These are phyloP conservation scores for Rhagoletis zephyria DNA, from an alignment of 1,140 invertebrate genomes.

Conservation along the genomic window DNA sequence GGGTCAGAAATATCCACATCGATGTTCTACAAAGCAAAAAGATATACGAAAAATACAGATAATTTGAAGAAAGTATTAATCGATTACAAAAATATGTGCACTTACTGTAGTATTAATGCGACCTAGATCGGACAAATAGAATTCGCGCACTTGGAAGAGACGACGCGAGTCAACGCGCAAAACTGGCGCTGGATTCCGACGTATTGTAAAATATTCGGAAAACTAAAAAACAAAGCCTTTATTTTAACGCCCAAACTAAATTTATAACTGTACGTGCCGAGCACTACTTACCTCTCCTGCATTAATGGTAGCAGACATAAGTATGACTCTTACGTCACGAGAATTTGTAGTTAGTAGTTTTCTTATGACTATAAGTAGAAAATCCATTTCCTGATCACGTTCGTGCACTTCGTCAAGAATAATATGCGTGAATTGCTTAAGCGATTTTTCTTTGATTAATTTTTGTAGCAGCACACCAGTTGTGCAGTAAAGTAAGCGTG, in stretches of 20 bases:
- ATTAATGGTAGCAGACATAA: slow-evolving; percentile 93
- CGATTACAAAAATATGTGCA: neutral
- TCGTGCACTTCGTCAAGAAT: slow-evolving; percentile 97
- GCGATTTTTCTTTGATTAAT: slow-evolving; percentile 80
- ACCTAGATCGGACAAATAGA: slow-evolving; percentile 81
- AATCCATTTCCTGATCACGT: slow-evolving; percentile 92
- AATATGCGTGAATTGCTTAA: slow-evolving; percentile 88
- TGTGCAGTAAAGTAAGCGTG: slow-evolving; percentile 89
- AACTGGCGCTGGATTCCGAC: slow-evolving; percentile 75
- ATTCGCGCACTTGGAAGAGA: slow-evolving; percentile 77
- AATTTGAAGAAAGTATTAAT: neutral
- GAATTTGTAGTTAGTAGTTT: slow-evolving; percentile 85
- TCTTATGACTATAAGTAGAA: slow-evolving; percentile 88
- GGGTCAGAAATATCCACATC: slow-evolving; percentile 75
- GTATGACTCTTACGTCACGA: slow-evolving; percentile 82
- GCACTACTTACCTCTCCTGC: slow-evolving; percentile 71
- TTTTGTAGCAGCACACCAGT: slow-evolving; percentile 84
- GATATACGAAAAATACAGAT: neutral
- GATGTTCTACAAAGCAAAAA: slow-evolving; percentile 54
- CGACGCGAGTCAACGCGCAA: slow-evolving; percentile 76
- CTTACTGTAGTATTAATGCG: slow-evolving; percentile 59
- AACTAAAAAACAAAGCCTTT: slow-evolving; percentile 74
- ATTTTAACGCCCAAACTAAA: neutral
- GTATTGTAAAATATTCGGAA: slow-evolving; percentile 81
- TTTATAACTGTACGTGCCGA: neutral